These are phyloP conservation scores for Nansenia antarctica DNA, from an alignment of 2,113 vertebrate species.

Conservation along the genomic window DNA sequence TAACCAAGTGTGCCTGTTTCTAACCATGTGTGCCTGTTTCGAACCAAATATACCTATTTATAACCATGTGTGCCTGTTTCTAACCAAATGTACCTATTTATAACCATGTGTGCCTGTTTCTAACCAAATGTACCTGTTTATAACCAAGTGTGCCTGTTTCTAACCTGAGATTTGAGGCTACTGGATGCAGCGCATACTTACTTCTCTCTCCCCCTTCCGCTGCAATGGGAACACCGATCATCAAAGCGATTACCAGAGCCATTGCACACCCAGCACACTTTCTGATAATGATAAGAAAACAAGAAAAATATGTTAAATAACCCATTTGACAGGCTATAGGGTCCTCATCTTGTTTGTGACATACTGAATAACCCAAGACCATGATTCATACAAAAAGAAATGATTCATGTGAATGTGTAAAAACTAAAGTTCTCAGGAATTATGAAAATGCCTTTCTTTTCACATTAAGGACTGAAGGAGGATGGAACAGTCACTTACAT, in stretches of 20 bases:
- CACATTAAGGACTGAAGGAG: neutral
- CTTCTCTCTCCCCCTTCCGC: constrained; percentile 70
- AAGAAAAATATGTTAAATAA: neutral
- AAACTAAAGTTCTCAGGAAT: neutral
- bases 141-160: too few species aligned
- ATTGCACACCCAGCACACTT: constrained; percentile 76
- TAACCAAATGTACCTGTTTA: too few species aligned
- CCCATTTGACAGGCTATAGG: neutral
- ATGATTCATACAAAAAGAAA: neutral
- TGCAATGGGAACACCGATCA: constrained; percentile 69
- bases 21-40: too few species aligned
- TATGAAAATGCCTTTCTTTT: neutral
- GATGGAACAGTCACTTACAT: constrained; percentile 63
- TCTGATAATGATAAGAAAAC: constrained; percentile 51
- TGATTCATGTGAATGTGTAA: neutral
- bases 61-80: too few species aligned
- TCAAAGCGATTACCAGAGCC: constrained; percentile 60
- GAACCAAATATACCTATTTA: too few species aligned
- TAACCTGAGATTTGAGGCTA: neutral
- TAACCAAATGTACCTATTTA: too few species aligned
- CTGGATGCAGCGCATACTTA: constrained; percentile 36
- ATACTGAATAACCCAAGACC: neutral
- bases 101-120: too few species aligned
- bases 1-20: too few species aligned
- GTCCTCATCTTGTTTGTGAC: neutral